These are phyloP conservation scores for Drosophila engyochracea DNA, from an alignment of 2,888 invertebrate genomes.

Conservation along the genomic window DNA sequence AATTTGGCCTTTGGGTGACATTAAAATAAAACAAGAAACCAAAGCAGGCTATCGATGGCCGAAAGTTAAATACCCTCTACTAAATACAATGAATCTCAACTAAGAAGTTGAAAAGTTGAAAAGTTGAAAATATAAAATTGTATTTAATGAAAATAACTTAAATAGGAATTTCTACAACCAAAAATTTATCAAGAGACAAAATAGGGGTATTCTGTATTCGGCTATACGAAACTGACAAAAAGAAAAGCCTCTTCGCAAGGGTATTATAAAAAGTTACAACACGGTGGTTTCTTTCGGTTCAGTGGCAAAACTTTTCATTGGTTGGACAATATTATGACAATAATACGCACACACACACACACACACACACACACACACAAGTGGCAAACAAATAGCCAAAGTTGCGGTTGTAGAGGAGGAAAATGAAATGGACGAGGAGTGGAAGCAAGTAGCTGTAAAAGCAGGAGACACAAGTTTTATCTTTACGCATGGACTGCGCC, in stretches of 20 bases:
- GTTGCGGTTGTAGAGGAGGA: conserved; percentile 36
- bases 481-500: conserved; percentile 76
- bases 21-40: conserved; percentile 50
- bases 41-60: neutral
- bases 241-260: neutral
- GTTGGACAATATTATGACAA: conserved; percentile 65
- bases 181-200: neutral
- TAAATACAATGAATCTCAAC: neutral
- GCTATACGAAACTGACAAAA: neutral
- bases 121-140: neutral
- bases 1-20: conserved; percentile 70
- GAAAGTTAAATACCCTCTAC: conserved; percentile 3
- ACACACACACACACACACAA: conserved; percentile 34
- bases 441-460: conserved; percentile 38
- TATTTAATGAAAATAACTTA: neutral
- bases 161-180: neutral
- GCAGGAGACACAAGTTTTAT: conserved; percentile 76
- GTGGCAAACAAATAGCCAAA: conserved; percentile 48
- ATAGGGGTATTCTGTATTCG: neutral
- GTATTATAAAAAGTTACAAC: conserved; percentile 36
- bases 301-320: conserved; percentile 72
- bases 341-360: conserved; percentile 52
- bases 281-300: conserved; percentile 60
- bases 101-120: neutral
- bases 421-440: conserved; percentile 10